These are phyloP conservation scores for Helostoma temminkii DNA, from an alignment of 2,797 vertebrate species.

Conservation along the genomic window DNA sequence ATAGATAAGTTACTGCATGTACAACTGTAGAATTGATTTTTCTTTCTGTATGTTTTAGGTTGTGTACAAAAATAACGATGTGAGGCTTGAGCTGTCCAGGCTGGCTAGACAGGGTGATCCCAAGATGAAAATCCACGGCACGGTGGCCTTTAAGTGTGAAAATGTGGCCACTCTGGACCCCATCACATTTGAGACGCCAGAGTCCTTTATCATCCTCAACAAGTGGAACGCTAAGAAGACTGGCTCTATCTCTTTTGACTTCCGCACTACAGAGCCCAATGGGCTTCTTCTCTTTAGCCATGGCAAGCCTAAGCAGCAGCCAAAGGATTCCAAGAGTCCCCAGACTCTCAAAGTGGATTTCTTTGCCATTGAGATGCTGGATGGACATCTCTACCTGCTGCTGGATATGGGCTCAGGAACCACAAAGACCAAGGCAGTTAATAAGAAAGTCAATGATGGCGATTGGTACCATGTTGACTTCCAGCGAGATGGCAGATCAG, in stretches of 20 bases:
- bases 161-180: conserved; percentile 97
- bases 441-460: conserved; percentile 98
- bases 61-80: conserved; percentile 99
- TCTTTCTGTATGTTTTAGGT: conserved; percentile 85
- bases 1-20: not conserved
- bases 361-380: conserved; percentile 98
- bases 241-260: conserved; percentile 98
- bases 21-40: not conserved
- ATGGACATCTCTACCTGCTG: conserved; percentile 95
- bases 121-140: conserved; percentile 97
- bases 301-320: conserved; percentile 93
- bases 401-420: conserved; percentile 99
- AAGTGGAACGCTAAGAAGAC: conserved; percentile 99
- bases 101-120: conserved; percentile 94
- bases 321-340: conserved; percentile 93
- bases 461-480: conserved; percentile 99
- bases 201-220: conserved; percentile 94
- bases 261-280: conserved; percentile 97
- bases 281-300: conserved; percentile 98
- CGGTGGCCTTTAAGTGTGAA: conserved; percentile 98
- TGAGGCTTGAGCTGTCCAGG: conserved; percentile 94
- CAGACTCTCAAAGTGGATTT: conserved; percentile 96
- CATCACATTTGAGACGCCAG: conserved; percentile 97
- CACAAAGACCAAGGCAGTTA: conserved; percentile 94
- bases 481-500: conserved; percentile 95